phyloP scores from a whole-genome alignment of 2,888 invertebrate species.

The Seira sanloemensis region DNA sequence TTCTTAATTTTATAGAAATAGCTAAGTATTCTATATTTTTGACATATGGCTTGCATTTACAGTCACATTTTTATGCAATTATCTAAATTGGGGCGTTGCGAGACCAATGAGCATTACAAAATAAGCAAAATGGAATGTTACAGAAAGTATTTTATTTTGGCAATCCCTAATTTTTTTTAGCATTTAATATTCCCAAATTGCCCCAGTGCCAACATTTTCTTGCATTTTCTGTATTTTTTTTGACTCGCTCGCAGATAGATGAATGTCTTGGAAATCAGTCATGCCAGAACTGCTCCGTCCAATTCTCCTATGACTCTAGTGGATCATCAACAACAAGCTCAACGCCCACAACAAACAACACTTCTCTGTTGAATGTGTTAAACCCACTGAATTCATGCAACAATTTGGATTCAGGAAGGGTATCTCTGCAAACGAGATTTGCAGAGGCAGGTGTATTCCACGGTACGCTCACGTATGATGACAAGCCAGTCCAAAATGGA shows the following conservation, averaged over 20 bases:
- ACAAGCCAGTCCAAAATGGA: constrained; percentile 72
- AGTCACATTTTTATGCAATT: not conserved
- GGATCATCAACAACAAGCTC: constrained; percentile 43
- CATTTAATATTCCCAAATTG: too few species aligned
- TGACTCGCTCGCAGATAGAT: constrained; percentile 66
- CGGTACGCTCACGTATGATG: constrained; percentile 69
- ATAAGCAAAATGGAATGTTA: too few species aligned
- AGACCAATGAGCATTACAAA: too few species aligned
- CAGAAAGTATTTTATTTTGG: too few species aligned
- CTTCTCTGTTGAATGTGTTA: constrained; percentile 39
- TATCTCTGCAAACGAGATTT: constrained; percentile 68
- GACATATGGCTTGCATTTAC: too few species aligned
- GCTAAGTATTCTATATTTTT: not conserved
- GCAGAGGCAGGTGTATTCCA: constrained; percentile 70
- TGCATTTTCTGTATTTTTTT: too few species aligned
- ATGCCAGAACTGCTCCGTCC: constrained; percentile 70
- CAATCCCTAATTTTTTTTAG: not conserved
- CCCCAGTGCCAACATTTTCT: too few species aligned
- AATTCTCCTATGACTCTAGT: constrained; percentile 68
- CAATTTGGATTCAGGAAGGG: constrained; percentile 60
- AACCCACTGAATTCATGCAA: constrained; percentile 24
- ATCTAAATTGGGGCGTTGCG: too few species aligned
- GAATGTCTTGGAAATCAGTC: constrained; percentile 62
- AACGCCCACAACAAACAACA: constrained; percentile 29
- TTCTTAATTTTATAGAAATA: too few species aligned